Percentiles rank a stretch among this genome's conserved stretches.
Conservation (phyloP, 2,113 vertebrate species). For the human (Homo sapiens) region DNA sequence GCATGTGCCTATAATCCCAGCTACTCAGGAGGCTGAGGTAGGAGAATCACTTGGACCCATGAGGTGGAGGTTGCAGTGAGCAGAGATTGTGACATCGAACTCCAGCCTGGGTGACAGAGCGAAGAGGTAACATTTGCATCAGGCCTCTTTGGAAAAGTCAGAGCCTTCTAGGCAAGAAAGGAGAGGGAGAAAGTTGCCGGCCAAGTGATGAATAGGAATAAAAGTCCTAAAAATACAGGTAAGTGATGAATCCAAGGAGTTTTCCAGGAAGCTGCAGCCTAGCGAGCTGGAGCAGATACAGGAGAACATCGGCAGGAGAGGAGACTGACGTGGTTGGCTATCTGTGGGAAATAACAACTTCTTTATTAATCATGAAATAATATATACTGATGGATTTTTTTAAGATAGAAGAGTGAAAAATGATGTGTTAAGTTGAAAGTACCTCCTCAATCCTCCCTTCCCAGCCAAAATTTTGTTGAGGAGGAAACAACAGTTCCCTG, state of each 20-base stretch:
- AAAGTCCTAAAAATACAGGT: neutral
- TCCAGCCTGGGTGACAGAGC: too few relatives aligned
- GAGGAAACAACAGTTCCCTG: neutral
- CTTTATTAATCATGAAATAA: neutral
- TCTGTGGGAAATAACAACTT: neutral
- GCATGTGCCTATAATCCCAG: too few relatives aligned
- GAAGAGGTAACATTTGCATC: neutral
- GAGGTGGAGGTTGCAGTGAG: too few relatives aligned
- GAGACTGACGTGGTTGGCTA: accelerated
- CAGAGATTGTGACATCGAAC: too few relatives aligned
- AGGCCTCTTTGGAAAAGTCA: neutral
- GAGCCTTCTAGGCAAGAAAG: neutral
- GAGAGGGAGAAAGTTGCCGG: neutral
- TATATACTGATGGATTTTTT: accelerated
- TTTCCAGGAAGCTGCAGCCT: accelerated
- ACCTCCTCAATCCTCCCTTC: neutral
- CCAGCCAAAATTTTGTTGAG: too few relatives aligned
- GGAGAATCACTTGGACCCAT: too few relatives aligned
- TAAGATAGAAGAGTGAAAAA: neutral
- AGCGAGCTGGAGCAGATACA: neutral
- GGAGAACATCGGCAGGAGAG: accelerated
- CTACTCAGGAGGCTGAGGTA: too few relatives aligned
- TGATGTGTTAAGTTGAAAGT: neutral
- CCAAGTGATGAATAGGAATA: accelerated
- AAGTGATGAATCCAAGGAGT: accelerated